Conservation (phyloP, 2,888 invertebrate genomes). For the Corbicula japonica region DNA sequence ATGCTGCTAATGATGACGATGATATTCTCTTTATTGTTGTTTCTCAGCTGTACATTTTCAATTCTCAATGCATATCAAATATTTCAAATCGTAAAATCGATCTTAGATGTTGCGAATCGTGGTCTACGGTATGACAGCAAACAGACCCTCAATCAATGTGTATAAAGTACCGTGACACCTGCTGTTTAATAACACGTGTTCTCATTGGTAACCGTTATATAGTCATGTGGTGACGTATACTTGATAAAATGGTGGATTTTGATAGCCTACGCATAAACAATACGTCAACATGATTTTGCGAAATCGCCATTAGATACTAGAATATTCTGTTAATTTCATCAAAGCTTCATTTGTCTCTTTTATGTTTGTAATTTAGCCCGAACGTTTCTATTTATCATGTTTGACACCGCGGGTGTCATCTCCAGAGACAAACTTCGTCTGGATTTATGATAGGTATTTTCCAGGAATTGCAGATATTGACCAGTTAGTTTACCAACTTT, state of each 20-base stretch:
- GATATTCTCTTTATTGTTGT: no score
- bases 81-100: no score
- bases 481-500: no score
- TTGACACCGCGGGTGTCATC: slow-evolving; percentile 44
- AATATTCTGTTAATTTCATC: slow-evolving; percentile 20
- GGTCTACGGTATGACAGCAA: slow-evolving; percentile 40
- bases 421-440: slow-evolving; percentile 7
- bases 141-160: slow-evolving; percentile 42
- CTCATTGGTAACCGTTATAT: slow-evolving; percentile 37
- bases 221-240: slow-evolving; percentile 27
- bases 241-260: slow-evolving; percentile 36
- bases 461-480: no score
- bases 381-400: slow-evolving; percentile 18
- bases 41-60: no score
- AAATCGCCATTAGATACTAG: slow-evolving; percentile 25
- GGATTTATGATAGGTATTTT: no score
- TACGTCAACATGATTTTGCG: slow-evolving; percentile 32
- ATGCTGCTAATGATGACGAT: no score
- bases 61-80: no score
- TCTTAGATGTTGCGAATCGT: no score
- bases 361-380: slow-evolving; percentile 9
- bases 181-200: slow-evolving; percentile 26
- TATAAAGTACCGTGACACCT: slow-evolving; percentile 41
- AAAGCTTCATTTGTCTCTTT: slow-evolving; percentile 9
- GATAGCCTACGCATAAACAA: slow-evolving; percentile 39